A percentile compares a stretch with the other conserved stretches of the same genome.
Evolutionary conservation across 2,888 invertebrate genomes (phyloP).

Genomic region (Caenorhabditis sp.): DNA sequence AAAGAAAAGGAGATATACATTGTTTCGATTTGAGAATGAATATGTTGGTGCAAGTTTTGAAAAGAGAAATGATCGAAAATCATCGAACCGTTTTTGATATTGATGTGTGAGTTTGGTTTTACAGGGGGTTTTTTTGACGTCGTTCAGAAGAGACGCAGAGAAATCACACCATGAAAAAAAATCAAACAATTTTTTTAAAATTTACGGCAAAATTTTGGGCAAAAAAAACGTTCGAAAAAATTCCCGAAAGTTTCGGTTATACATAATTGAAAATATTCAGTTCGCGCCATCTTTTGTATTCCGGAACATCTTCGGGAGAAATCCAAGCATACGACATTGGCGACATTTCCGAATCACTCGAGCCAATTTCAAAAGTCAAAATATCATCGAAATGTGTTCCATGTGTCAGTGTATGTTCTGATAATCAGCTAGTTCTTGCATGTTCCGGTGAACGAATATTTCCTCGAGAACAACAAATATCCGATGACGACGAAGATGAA

Average conservation of each 20-base stretch:
- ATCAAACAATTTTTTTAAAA: no score
- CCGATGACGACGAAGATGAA: background rate
- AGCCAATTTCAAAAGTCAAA: conserved; percentile 8
- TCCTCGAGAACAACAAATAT: conserved; percentile 6
- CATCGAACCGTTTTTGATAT: conserved; percentile 32
- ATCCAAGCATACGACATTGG: conserved; percentile 19
- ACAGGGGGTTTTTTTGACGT: no score
- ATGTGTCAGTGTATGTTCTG: conserved; percentile 15
- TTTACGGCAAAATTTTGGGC: background rate
- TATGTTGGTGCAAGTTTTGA: conserved; percentile 17
- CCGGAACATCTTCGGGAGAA: conserved; percentile 32
- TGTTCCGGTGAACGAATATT: conserved; percentile 26
- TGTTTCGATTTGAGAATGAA: conserved; percentile 36
- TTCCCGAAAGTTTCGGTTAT: no score
- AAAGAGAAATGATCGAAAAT: conserved; percentile 13
- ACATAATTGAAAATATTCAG: conserved; percentile 5
- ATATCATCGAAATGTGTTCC: conserved; percentile 22
- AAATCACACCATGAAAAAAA: no score
- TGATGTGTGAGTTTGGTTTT: conserved; percentile 10
- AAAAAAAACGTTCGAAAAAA: conserved; percentile 1
- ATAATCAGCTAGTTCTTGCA: conserved; percentile 1
- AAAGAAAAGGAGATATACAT: conserved; percentile 34
- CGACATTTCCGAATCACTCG: conserved; percentile 7
- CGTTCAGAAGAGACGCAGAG: no score
- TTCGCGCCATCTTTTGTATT: conserved; percentile 9